phyloP scores from a whole-genome alignment of 2,113 vertebrate genomes.

The Eulemur rufifrons region DNA sequence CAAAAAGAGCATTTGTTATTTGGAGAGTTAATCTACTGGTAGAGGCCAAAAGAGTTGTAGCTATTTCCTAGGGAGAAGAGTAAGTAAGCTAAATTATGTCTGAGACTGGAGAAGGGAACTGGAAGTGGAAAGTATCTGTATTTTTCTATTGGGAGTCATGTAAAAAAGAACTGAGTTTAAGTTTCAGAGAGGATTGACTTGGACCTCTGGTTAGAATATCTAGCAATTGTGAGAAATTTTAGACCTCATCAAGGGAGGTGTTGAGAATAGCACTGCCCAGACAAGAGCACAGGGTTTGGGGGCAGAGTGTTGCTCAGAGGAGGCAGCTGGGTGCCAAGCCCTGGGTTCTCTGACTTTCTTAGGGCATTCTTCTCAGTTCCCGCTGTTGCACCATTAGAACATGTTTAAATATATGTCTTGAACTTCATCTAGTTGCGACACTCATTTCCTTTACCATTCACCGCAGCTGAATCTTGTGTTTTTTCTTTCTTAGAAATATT shows the following conservation, averaged over 20 bases:
- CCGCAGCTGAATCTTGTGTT: constrained; percentile 71
- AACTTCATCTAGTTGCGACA: constrained; percentile 60
- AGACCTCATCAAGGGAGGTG: not conserved
- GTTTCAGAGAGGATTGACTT: not conserved
- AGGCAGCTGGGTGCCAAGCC: not conserved
- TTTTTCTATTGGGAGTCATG: not conserved
- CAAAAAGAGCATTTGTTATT: not conserved
- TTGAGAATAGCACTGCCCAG: not conserved
- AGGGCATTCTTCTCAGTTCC: not conserved
- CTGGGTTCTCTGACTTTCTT: not conserved
- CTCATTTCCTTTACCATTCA: constrained; percentile 71
- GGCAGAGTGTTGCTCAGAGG: not conserved
- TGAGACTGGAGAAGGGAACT: not conserved
- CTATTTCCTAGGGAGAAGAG: not conserved
- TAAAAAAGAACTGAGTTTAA: not conserved
- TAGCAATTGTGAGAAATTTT: not conserved
- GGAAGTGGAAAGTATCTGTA: not conserved
- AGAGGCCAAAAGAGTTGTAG: not conserved
- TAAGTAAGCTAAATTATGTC: not conserved
- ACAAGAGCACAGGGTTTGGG: fast-evolving
- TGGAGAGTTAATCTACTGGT: not conserved
- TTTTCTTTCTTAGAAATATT: constrained; percentile 81
- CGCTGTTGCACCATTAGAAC: fast-evolving
- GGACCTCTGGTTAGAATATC: not conserved
- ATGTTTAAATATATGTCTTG: not conserved